Percentiles rank a stretch among this genome's conserved stretches.
These are phyloP conservation scores for Tetropium fuscum DNA, from an alignment of 2,888 invertebrate genomes.

Conservation along the genomic window DNA sequence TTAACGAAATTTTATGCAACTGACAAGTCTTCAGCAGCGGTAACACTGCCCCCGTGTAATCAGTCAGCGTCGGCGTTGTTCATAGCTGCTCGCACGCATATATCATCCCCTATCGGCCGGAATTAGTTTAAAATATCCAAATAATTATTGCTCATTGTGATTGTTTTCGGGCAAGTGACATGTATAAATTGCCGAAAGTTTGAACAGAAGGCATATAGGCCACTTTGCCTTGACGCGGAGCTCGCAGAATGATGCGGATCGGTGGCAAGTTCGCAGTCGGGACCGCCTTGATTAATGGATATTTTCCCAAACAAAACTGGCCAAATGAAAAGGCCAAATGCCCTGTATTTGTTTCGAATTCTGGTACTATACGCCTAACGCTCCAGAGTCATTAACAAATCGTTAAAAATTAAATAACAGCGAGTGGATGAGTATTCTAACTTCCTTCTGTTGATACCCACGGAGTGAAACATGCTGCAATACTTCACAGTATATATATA, in stretches of 20 bases:
- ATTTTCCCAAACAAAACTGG: slow-evolving; percentile 26
- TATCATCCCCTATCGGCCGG: background rate
- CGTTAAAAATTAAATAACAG: no score
- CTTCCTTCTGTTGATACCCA: no score
- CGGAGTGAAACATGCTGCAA: no score
- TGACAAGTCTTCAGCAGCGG: no score
- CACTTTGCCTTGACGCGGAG: slow-evolving; percentile 41
- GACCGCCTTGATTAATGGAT: slow-evolving; percentile 24
- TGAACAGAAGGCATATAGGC: slow-evolving; percentile 40
- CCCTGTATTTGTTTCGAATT: slow-evolving; percentile 16
- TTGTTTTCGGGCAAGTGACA: slow-evolving; percentile 34
- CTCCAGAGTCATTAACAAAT: background rate
- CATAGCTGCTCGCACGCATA: background rate
- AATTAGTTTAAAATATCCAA: slow-evolving; percentile 22
- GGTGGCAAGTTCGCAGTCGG: slow-evolving; percentile 12
- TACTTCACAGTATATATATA: no score
- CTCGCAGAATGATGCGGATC: slow-evolving; percentile 28
- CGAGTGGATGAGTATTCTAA: no score
- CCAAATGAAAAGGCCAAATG: slow-evolving; percentile 26
- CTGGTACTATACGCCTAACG: background rate
- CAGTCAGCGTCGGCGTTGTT: background rate
- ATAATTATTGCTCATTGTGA: slow-evolving; percentile 34
- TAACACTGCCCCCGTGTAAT: no score
- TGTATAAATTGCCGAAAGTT: slow-evolving; percentile 41
- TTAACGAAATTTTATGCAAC: no score